A percentile compares a stretch with the other conserved stretches of the same genome.
These are phyloP conservation scores for Aplodontia rufa DNA, from an alignment of 2,113 vertebrate species.

Conservation along the genomic window DNA sequence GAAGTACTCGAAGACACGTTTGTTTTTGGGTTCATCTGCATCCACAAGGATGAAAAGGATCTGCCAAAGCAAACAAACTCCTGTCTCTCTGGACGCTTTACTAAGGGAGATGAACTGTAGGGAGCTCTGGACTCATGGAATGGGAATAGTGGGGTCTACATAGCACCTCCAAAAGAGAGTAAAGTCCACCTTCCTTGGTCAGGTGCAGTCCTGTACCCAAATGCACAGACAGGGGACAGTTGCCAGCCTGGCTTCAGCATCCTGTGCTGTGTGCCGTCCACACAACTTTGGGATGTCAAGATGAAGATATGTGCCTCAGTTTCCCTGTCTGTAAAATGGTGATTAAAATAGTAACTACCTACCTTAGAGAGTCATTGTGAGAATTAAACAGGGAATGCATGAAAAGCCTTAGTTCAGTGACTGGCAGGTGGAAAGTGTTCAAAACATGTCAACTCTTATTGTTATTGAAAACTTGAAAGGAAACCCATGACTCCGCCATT, in stretches of 20 bases:
- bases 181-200: too few species aligned
- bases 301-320: not conserved
- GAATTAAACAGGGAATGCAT: not conserved
- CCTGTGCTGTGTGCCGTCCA: not conserved
- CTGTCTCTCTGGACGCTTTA: not conserved
- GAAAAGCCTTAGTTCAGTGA: not conserved
- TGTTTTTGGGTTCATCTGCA: conserved; percentile 87
- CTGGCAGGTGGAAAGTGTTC: not conserved
- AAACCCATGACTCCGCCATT: not conserved
- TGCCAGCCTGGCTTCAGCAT: not conserved
- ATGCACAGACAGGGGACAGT: not conserved
- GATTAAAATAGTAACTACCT: not conserved
- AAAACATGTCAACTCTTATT: not conserved
- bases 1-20: conserved; percentile 92
- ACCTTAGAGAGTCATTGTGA: not conserved
- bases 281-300: not conserved
- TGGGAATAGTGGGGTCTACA: not conserved
- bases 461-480: not conserved
- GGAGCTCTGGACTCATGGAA: not conserved
- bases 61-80: conserved; percentile 76
- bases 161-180: too few species aligned
- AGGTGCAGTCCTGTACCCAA: not conserved
- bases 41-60: conserved; percentile 92
- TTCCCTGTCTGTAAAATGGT: not conserved
- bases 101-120: not conserved